Percentiles rank a stretch among this genome's conserved stretches.
Evolutionary conservation across 2,797 vertebrate species (phyloP).

Genomic region (Eutrigla gurnardus): DNA sequence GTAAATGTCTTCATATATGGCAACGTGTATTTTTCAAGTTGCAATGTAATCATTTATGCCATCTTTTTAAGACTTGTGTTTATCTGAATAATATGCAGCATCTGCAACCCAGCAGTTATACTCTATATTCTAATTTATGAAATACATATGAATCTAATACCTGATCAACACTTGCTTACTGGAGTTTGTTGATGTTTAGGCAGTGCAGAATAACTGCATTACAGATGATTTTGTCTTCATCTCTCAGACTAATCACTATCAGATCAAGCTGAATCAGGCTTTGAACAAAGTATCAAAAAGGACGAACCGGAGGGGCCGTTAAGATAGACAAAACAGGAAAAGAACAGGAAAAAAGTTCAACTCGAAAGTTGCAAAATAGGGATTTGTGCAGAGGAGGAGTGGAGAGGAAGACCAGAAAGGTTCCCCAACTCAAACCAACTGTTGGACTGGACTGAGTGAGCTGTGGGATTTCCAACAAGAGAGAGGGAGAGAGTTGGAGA

Average conservation of each 20-base stretch:
- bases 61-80: not conserved
- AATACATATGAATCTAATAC: not conserved
- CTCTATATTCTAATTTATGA: slow-evolving; percentile 16
- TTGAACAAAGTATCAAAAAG: slow-evolving; percentile 25
- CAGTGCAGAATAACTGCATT: not conserved
- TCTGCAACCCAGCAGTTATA: not conserved
- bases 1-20: not conserved
- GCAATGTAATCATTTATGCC: not conserved
- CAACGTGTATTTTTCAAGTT: not conserved
- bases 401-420: slow-evolving; percentile 33
- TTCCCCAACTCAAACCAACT: slow-evolving; percentile 63
- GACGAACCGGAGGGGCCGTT: not conserved
- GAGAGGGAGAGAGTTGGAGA: slow-evolving; percentile 31
- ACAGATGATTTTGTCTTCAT: slow-evolving; percentile 26
- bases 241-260: slow-evolving; percentile 29
- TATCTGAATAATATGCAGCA: not conserved
- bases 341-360: slow-evolving; percentile 17
- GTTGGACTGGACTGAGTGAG: slow-evolving; percentile 40
- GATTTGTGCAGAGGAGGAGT: slow-evolving; percentile 24
- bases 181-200: slow-evolving; percentile 1
- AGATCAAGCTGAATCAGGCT: slow-evolving; percentile 28
- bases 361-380: slow-evolving; percentile 23
- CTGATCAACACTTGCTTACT: not conserved
- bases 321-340: slow-evolving; percentile 6
- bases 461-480: slow-evolving; percentile 45